These are phyloP conservation scores for Cephus rjabovi DNA, from an alignment of 2,888 invertebrate species.

Conservation along the genomic window DNA sequence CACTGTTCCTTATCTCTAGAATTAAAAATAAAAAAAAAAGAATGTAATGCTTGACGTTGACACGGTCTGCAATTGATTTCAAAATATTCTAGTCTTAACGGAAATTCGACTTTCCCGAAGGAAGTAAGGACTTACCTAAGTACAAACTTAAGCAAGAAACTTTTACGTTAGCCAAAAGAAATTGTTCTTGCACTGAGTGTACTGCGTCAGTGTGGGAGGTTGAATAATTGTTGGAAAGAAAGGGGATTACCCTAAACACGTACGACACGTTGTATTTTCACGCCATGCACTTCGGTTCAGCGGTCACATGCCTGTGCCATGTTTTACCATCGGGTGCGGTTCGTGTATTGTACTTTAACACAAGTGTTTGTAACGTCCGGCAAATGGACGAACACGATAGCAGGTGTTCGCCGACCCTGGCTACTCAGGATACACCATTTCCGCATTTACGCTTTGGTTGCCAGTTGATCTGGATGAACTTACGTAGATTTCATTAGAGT, in stretches of 20 bases:
- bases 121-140: neutral
- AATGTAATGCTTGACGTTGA: slow-evolving; percentile 3
- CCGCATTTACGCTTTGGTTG: neutral
- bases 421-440: neutral
- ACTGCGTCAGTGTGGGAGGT: neutral
- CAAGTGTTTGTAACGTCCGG: slow-evolving; percentile 32
- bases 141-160: neutral
- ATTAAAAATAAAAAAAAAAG: neutral
- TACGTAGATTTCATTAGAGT: neutral
- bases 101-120: neutral
- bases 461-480: neutral
- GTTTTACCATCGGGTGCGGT: slow-evolving; percentile 36
- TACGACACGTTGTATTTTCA: slow-evolving; percentile 25
- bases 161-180: neutral
- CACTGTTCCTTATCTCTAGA: neutral
- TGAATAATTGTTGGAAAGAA: neutral
- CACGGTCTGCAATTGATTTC: neutral
- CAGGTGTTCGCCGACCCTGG: neutral
- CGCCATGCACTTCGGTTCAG: slow-evolving; percentile 39
- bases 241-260: neutral
- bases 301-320: slow-evolving; percentile 25
- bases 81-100: neutral
- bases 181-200: neutral
- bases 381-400: slow-evolving; percentile 20
- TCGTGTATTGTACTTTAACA: slow-evolving; percentile 37